phyloP scores from a whole-genome alignment of 2,888 invertebrate genomes.

The Dioctria rufipes region DNA sequence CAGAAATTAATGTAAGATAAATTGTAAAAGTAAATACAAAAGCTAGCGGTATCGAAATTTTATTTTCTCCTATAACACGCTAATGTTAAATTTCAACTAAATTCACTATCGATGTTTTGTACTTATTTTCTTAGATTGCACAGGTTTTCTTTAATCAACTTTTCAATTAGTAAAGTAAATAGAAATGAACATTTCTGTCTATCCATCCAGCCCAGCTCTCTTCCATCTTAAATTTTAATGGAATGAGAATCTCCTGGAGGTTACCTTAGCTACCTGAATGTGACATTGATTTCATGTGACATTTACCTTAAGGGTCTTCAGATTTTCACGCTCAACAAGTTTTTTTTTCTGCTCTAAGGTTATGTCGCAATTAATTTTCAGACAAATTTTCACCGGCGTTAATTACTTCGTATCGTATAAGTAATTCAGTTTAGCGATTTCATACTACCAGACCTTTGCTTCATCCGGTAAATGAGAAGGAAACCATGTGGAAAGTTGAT shows the following conservation, averaged over 20 bases:
- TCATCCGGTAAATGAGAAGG: too few relatives aligned
- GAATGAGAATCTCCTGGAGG: not conserved
- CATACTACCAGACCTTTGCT: not conserved
- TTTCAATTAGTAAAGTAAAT: constrained; percentile 19
- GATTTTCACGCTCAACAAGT: constrained; percentile 30
- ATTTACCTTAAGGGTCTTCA: constrained; percentile 22
- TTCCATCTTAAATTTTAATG: constrained; percentile 28
- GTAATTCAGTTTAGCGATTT: constrained; percentile 13
- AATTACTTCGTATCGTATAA: constrained; percentile 32
- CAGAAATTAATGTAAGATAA: constrained; percentile 9
- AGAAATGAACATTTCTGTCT: constrained; percentile 2
- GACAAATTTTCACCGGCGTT: constrained; percentile 16
- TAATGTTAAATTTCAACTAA: not conserved
- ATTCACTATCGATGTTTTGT: constrained; percentile 28
- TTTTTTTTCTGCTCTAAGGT: constrained; percentile 16
- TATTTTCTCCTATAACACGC: constrained; percentile 7
- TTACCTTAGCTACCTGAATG: constrained; percentile 5
- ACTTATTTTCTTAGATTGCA: too few relatives aligned
- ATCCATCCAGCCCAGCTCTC: not conserved
- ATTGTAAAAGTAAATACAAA: not conserved
- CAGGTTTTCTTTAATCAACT: constrained; percentile 30
- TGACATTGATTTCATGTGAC: constrained; percentile 35
- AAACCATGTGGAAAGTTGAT: too few relatives aligned
- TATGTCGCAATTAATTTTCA: constrained; percentile 35
- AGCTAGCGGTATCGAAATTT: not conserved